phyloP scores from a whole-genome alignment of 1,140 invertebrate species.

The Delia radicum region DNA sequence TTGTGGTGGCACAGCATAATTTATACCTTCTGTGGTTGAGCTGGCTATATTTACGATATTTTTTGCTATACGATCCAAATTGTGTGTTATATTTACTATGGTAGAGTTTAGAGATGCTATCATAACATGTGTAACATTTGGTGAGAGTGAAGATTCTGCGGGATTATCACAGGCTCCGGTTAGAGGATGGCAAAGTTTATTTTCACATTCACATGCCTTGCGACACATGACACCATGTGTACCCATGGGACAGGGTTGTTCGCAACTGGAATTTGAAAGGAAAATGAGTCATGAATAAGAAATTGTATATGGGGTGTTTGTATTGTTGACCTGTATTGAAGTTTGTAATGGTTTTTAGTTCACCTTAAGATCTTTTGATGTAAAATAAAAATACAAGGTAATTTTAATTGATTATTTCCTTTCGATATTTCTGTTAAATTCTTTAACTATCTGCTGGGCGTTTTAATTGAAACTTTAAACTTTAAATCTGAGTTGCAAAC shows the following conservation, averaged over 20 bases:
- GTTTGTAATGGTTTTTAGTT: too few relatives aligned
- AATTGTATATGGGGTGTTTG: too few relatives aligned
- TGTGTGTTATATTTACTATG: constrained; percentile 55
- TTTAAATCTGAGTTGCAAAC: too few relatives aligned
- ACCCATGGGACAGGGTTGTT: constrained; percentile 47
- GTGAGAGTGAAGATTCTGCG: not conserved
- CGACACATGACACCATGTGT: constrained; percentile 51
- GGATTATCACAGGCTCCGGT: constrained; percentile 39
- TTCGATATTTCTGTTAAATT: too few relatives aligned
- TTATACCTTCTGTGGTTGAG: not conserved
- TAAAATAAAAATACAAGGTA: too few relatives aligned
- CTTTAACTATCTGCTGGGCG: too few relatives aligned
- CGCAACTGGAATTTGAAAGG: constrained; percentile 46
- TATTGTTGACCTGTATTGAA: too few relatives aligned
- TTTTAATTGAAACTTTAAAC: too few relatives aligned
- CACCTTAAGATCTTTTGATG: too few relatives aligned
- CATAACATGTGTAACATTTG: constrained; percentile 48
- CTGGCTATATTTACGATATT: constrained; percentile 53
- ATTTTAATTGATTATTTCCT: too few relatives aligned
- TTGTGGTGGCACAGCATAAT: constrained; percentile 1
- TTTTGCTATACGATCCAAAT: constrained; percentile 57
- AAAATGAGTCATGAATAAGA: not conserved
- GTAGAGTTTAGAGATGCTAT: constrained; percentile 50
- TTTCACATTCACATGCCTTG: constrained; percentile 45
- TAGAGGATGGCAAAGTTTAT: constrained; percentile 47